Percentiles rank a stretch among this genome's conserved stretches.
phyloP scores from a whole-genome alignment of 2,888 invertebrate genomes.

The Ochropacha duplaris region DNA sequence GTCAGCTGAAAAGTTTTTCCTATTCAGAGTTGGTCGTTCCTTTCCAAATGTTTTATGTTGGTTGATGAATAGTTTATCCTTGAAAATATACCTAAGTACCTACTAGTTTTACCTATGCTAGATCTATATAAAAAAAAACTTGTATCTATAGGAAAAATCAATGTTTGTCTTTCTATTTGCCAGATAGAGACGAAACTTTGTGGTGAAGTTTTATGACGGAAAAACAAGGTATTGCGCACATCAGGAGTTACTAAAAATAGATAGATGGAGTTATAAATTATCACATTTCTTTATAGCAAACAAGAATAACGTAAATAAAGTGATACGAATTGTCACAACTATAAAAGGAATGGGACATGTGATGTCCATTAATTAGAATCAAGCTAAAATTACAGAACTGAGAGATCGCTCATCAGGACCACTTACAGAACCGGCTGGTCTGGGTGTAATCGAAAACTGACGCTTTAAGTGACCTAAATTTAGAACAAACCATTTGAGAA shows the following conservation, averaged over 20 bases:
- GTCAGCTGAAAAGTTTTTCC: no score
- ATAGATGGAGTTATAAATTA: constrained; percentile 12
- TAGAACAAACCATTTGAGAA: constrained; percentile 59
- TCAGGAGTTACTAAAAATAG: constrained; percentile 1
- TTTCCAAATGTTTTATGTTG: no score
- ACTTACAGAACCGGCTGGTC: constrained; percentile 33
- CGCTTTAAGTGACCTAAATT: constrained; percentile 68
- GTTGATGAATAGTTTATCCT: no score
- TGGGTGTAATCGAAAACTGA: constrained; percentile 61
- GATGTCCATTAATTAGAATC: constrained; percentile 51
- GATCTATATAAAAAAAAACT: no score
- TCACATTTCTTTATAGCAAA: constrained; percentile 10
- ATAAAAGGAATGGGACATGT: constrained; percentile 33
- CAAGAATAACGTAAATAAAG: neutral
- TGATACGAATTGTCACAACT: constrained; percentile 25
- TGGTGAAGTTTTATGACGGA: no score
- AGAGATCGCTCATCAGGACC: constrained; percentile 43
- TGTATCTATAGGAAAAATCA: no score
- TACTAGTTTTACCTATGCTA: no score
- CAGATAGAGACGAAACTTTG: no score
- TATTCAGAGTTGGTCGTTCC: no score
- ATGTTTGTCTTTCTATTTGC: no score
- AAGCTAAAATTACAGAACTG: constrained; percentile 59
- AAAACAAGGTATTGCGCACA: no score
- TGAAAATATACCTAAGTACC: no score